Conservation (phyloP, 2,113 vertebrate species). For the Pomatorhinus ruficollis region DNA sequence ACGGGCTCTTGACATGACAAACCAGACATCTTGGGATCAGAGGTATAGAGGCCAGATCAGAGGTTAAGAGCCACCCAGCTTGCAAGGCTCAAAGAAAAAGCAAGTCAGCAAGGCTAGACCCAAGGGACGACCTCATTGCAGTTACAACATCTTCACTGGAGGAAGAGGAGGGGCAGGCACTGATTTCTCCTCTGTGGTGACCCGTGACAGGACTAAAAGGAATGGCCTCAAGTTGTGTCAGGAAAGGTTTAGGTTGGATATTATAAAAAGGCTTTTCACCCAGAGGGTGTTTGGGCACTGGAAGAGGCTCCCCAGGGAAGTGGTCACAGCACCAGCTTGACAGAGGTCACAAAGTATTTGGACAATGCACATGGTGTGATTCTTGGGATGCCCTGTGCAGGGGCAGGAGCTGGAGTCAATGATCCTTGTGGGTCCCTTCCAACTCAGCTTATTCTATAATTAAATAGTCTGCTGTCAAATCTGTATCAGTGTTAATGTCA, state of each 20-base stretch:
- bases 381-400: not conserved
- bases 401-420: accelerated
- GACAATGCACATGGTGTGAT: not conserved
- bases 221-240: not conserved
- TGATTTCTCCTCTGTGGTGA: not conserved
- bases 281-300: not conserved
- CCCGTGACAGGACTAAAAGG: not conserved
- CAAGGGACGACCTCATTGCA: not conserved
- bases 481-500: not conserved
- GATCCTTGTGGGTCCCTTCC: not conserved
- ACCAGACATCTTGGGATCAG: not conserved
- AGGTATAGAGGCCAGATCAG: not conserved
- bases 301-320: not conserved
- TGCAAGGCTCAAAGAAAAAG: not conserved
- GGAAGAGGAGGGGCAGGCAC: not conserved
- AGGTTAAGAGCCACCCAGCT: not conserved
- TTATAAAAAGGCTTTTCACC: not conserved
- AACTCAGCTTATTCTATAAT: not conserved
- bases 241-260: not conserved
- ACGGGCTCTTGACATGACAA: not conserved
- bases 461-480: not conserved
- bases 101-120: not conserved
- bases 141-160: not conserved
- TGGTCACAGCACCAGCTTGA: not conserved
- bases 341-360: not conserved